phyloP scores from a whole-genome alignment of 2,113 vertebrate species.

The Craseonycteris thonglongyai region DNA sequence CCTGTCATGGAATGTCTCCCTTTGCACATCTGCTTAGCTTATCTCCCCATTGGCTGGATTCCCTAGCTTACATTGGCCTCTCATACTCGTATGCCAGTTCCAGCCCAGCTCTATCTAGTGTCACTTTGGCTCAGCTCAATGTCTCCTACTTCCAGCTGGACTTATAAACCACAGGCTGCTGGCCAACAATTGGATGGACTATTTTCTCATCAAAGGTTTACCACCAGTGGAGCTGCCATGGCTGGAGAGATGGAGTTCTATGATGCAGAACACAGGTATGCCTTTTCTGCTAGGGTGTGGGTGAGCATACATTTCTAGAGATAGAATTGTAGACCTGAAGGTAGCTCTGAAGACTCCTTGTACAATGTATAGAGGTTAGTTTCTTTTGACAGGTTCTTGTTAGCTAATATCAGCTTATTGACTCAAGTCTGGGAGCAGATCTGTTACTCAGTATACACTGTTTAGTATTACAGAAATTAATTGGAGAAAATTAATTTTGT shows the following conservation, averaged over 20 bases:
- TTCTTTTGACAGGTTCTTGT: background rate
- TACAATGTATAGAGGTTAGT: background rate
- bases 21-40: background rate
- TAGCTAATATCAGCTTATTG: background rate
- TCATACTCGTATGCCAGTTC: accelerated
- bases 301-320: background rate
- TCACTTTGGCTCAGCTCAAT: background rate
- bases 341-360: background rate
- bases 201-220: background rate
- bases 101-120: background rate
- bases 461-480: background rate
- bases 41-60: background rate
- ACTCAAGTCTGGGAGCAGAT: background rate
- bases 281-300: background rate
- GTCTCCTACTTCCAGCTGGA: background rate
- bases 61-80: background rate
- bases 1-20: background rate
- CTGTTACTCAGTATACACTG: background rate
- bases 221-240: accelerated
- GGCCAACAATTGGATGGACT: background rate
- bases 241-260: background rate
- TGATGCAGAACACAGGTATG: accelerated
- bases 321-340: background rate
- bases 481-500: background rate
- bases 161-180: background rate